Percentiles rank a stretch among this genome's conserved stretches.
These are phyloP conservation scores for Lepilemur ruficaudatus DNA, from an alignment of 2,797 vertebrate species.

Conservation along the genomic window DNA sequence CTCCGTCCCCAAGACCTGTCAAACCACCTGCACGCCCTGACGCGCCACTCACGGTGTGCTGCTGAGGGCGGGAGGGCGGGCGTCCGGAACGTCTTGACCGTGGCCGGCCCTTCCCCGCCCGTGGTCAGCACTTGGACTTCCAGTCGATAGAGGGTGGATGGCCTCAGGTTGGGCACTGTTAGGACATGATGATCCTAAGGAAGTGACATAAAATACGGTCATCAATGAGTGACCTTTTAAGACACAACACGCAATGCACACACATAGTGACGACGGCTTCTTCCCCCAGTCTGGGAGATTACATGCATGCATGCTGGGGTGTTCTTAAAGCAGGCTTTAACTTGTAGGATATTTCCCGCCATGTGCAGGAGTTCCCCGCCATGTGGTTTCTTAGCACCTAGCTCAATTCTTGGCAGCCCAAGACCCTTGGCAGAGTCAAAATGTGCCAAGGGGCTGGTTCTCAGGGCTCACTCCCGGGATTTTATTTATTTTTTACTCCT, in stretches of 20 bases:
- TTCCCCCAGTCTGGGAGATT: too few species aligned
- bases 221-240: fast-evolving
- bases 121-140: constrained; percentile 94
- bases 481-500: neutral
- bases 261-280: neutral
- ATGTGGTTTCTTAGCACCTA: neutral
- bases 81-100: constrained; percentile 92
- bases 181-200: constrained; percentile 91
- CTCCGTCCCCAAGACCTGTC: fast-evolving
- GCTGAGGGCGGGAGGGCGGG: constrained; percentile 86
- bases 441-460: neutral
- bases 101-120: constrained; percentile 92
- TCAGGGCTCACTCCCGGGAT: neutral
- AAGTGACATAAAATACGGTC: fast-evolving
- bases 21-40: fast-evolving
- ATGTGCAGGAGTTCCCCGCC: fast-evolving
- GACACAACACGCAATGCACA: neutral
- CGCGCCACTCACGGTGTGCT: constrained; percentile 88
- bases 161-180: constrained; percentile 91
- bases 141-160: constrained; percentile 92
- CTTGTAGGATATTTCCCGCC: fast-evolving
- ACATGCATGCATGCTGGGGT: fast-evolving
- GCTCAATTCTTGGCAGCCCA: neutral
- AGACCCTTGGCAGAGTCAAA: neutral
- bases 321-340: neutral